Evolutionary conservation across 2,888 invertebrate genomes (phyloP).

Genomic region (Scrobipalpa costella): DNA sequence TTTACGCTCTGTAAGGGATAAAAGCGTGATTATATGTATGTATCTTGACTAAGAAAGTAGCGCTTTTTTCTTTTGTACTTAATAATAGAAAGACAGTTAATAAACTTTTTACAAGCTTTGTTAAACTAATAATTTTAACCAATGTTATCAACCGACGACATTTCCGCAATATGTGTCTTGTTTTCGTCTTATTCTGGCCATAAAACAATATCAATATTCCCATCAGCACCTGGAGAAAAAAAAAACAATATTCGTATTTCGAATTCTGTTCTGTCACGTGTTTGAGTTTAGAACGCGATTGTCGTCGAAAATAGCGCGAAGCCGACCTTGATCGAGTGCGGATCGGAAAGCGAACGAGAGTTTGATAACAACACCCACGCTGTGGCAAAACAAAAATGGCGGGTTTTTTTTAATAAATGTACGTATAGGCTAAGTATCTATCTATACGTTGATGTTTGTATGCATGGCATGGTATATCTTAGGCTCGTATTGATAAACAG

Average conservation of each 20-base stretch:
- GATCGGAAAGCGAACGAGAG: constrained; percentile 20
- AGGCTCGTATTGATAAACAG: no score
- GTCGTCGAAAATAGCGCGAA: constrained; percentile 26
- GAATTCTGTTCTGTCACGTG: constrained; percentile 10
- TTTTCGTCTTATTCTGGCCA: background rate
- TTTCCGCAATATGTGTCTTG: background rate
- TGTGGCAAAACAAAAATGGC: background rate
- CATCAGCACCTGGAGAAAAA: background rate
- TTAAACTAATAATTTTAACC: background rate
- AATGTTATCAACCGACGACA: background rate
- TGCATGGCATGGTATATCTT: no score
- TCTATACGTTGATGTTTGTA: no score
- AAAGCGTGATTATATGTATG: no score
- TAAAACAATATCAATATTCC: background rate
- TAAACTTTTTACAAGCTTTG: background rate
- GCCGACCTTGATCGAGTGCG: constrained; percentile 29
- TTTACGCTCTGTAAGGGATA: no score
- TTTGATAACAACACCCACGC: constrained; percentile 17
- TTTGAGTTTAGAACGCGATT: background rate
- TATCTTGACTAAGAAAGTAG: no score
- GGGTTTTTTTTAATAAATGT: background rate
- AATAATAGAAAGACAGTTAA: background rate
- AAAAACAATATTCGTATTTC: background rate
- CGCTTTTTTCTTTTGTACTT: no score
- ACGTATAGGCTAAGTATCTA: no score